These are phyloP conservation scores for Venusia cambrica DNA, from an alignment of 2,888 invertebrate genomes.

Conservation along the genomic window DNA sequence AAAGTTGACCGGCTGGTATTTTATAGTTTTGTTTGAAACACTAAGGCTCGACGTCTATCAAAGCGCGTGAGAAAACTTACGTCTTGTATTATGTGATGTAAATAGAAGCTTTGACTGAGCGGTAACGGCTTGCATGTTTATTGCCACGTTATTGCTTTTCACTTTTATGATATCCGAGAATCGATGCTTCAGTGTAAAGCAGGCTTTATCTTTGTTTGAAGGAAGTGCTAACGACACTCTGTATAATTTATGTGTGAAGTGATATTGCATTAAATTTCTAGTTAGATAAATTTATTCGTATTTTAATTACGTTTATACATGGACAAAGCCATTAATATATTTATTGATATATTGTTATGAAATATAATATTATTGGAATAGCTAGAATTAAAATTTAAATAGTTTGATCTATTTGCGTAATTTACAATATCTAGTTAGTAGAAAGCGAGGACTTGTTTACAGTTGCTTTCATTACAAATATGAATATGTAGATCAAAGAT, in stretches of 20 bases:
- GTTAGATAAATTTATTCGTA: slow-evolving; percentile 22
- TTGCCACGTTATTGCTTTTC: background rate
- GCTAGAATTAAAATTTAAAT: slow-evolving; percentile 11
- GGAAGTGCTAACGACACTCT: slow-evolving; percentile 24
- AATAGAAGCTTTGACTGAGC: too few species aligned
- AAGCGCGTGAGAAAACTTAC: background rate
- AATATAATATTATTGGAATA: slow-evolving; percentile 16
- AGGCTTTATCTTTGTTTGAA: slow-evolving; percentile 15
- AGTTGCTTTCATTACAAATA: slow-evolving; percentile 6
- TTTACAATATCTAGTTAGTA: slow-evolving; percentile 13
- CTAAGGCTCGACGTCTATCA: slow-evolving; percentile 4
- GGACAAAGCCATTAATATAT: slow-evolving; percentile 22
- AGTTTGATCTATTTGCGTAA: slow-evolving; percentile 15
- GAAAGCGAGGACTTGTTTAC: slow-evolving; percentile 5
- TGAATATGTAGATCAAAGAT: slow-evolving; percentile 9
- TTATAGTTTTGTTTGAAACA: slow-evolving; percentile 24
- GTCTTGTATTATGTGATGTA: too few species aligned
- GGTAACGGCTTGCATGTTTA: background rate
- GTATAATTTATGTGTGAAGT: slow-evolving; percentile 23
- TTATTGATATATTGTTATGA: slow-evolving; percentile 23
- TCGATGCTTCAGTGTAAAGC: slow-evolving; percentile 6
- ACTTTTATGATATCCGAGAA: background rate
- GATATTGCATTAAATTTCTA: slow-evolving; percentile 23
- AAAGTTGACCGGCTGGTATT: slow-evolving; percentile 30
- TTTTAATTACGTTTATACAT: slow-evolving; percentile 23